Evolutionary conservation across 2,888 invertebrate genomes (phyloP), one percentile per base, ranked within the genome.

Genomic region (Luffia ferchaultella): DNA sequence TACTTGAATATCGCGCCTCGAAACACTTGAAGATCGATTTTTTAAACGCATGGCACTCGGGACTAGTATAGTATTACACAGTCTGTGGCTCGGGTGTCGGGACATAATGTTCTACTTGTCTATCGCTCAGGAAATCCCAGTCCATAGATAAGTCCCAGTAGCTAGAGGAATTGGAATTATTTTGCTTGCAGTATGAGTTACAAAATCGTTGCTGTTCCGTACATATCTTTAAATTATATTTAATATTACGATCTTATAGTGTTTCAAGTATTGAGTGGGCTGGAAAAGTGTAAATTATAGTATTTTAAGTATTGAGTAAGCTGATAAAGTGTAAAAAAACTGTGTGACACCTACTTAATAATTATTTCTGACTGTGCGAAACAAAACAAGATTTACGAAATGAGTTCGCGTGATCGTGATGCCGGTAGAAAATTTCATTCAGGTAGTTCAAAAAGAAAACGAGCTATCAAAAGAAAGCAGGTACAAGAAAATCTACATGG

Each of bases 331-430:
- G 45, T 46, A 50, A 50, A 46, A 50, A 48, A 49, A 43, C 49
- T 49, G 49, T 43, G 49, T 49, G 49, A 42, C 20, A 49, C 49
- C 43, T 49, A 49, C 42, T 42, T 42, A 49, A 42, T 49, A 44
- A 42, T 49, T 41, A 16, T 20, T 20, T 20, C 45, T 50, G 45
- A 45, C 19, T 45, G 46, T 46, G 44, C 20, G 47, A 44, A 42
- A 42, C 51, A 51, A 51, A 51, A 51, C 47, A 30, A 52, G 52
- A 49, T 52, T 52, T 52, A 52, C 52, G 52, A 52, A 52, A 52
- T 52, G 52, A 52, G 49, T 52, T 52, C 52, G 52, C 49, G 48
- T 52, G 48, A 52, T 52, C 52, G 48, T 49, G 52, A 52, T 52
- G 52, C 52, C 52, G 43, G 52, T 52, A 49, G 52, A 52, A 52